Percentiles rank a stretch among this genome's conserved stretches.
phyloP scores from a whole-genome alignment of 2,888 invertebrate genomes.

The Tetragonula carbonaria region DNA sequence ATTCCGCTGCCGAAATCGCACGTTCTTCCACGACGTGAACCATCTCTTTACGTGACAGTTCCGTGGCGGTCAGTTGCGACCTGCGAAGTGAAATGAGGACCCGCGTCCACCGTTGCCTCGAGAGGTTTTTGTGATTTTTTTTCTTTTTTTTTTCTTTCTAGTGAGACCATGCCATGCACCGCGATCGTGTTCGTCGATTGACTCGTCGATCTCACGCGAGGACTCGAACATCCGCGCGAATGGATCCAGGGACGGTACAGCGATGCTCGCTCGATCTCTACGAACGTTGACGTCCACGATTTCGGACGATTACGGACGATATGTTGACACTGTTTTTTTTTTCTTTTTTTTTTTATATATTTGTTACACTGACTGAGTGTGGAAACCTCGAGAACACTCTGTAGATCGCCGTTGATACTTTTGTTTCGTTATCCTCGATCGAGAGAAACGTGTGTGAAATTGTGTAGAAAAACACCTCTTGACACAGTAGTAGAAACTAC shows the following conservation, averaged over 20 bases:
- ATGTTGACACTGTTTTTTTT: no score
- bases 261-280: slow-evolving; percentile 1
- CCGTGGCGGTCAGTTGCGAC: slow-evolving; percentile 13
- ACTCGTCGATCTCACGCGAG: neutral
- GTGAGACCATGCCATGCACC: slow-evolving; percentile 29
- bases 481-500: neutral
- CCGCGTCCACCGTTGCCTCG: slow-evolving; percentile 22
- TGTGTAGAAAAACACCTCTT: neutral
- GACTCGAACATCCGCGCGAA: neutral
- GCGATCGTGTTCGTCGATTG: slow-evolving; percentile 25
- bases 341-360: no score
- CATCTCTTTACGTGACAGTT: slow-evolving; percentile 38
- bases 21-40: slow-evolving; percentile 54
- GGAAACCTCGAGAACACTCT: neutral
- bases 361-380: neutral
- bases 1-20: slow-evolving; percentile 76
- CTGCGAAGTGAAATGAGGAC: slow-evolving; percentile 21
- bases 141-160: neutral
- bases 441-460: neutral
- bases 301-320: no score
- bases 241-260: slow-evolving; percentile 14
- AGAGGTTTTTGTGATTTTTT: slow-evolving; percentile 25
- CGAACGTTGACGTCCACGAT: no score
- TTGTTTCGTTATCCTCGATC: neutral
- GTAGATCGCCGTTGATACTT: neutral